Base-by-base conservation (phyloP, 64 coral and sea anemone species). In the Montipora foliosa region DNA sequence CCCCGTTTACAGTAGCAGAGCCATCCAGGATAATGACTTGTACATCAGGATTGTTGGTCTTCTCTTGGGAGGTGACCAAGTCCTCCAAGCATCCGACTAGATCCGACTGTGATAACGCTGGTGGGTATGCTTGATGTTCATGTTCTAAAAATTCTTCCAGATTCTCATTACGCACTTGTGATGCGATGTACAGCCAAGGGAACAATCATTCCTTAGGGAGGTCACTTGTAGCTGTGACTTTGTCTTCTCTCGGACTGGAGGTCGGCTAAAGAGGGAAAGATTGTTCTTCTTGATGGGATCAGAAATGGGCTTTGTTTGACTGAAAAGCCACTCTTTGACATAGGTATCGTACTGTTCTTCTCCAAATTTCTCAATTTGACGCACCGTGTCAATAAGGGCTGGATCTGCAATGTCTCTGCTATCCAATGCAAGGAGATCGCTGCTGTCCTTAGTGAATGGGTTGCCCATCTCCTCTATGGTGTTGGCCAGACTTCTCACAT, bases 1-100 rank as follows among this genome's bases (percentile, higher is more conserved):
- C 93, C 87, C 60, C 81, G 93, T 72, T 95, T 2, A 79, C 88
- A 76, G 91, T 86, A 21, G 66, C 88, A 67, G 93, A 51, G 17
- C 93, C 93, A 94, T 89, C 93, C 10, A 90, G 20, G 71, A 94
- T 90, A 7, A 82, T 91, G 21, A 79, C 87, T 79, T 89, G 17
- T 45, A 79, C 53, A 60, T 20, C n/a, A 79, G 53, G 74, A 89
- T 58, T 44, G 57, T 25, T 55, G 71, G 75, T 77, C 8, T 24
- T 88, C 46, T 88, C 45, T 78, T 88, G 75, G 53, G 64, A 53
- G 50, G 75, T 44, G 20, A 47, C 20, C 17, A 84, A 47, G 15
- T 47, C 49, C 77, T 82, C 49, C 24, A 81, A 81, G 44, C 84
- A 89, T 17, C 69, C 17, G 14, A 91, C 75, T 62, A 95, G 81